Percentiles rank a stretch among this genome's conserved stretches.
Conservation (phyloP, 2,113 vertebrate species). For the Stigmatopora argus region DNA sequence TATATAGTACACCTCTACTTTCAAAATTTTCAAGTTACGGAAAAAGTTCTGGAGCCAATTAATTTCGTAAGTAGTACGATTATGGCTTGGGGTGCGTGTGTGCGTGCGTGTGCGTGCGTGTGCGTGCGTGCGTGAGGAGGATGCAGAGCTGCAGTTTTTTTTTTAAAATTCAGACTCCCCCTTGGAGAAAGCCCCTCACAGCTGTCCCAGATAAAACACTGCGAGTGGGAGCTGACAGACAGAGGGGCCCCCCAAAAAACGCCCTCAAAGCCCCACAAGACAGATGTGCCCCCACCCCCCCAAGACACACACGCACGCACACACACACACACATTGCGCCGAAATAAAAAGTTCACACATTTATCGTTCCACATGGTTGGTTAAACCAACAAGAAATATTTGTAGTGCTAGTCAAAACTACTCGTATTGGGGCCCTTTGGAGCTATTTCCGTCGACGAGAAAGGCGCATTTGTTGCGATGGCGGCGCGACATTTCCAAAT, state of each 20-base stretch:
- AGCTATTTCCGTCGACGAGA: slow-evolving; percentile 39
- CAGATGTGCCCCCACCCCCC: not conserved
- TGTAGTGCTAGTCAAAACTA: not conserved
- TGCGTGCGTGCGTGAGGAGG: slow-evolving; percentile 12
- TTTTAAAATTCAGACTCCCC: slow-evolving; percentile 6
- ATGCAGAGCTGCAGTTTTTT: slow-evolving; percentile 12
- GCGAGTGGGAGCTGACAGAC: slow-evolving; percentile 5
- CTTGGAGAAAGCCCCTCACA: slow-evolving; percentile 9
- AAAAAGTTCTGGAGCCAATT: too few relatives aligned
- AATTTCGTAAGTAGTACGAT: too few relatives aligned
- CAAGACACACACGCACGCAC: not conserved
- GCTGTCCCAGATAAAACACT: slow-evolving; percentile 13
- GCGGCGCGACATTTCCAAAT: slow-evolving; percentile 36
- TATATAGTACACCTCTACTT: too few relatives aligned
- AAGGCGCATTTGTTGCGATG: slow-evolving; percentile 52
- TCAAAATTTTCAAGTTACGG: too few relatives aligned
- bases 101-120: not conserved
- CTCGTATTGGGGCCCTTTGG: not conserved
- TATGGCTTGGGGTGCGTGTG: too few relatives aligned
- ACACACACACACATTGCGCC: too few relatives aligned
- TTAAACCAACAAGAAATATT: not conserved
- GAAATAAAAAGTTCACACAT: not conserved
- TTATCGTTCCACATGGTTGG: not conserved
- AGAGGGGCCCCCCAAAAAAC: not conserved
- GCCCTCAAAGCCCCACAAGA: slow-evolving; percentile 4